These are phyloP conservation scores for Liopterus haemorrhoidalis DNA, from an alignment of 2,888 invertebrate species.

Conservation along the genomic window DNA sequence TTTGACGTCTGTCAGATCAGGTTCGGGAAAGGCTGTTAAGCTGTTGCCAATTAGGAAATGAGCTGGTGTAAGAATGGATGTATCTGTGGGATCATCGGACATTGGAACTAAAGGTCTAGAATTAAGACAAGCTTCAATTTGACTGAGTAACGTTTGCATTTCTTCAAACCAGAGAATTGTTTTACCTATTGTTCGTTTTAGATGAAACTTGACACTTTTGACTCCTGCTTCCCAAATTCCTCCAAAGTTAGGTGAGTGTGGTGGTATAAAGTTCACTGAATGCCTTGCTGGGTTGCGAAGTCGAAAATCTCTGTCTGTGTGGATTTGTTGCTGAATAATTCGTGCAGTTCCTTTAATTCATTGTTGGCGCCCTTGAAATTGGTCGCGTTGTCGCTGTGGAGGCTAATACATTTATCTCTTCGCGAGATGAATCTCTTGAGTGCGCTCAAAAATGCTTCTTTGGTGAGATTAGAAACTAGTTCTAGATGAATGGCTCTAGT, in stretches of 20 bases:
- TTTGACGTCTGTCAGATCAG: background rate
- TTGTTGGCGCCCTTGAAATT: constrained; percentile 9
- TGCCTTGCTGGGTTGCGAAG: background rate
- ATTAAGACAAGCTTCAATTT: constrained; percentile 27
- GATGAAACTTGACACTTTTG: constrained; percentile 1
- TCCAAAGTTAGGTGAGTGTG: constrained; percentile 25
- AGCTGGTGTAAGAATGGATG: constrained; percentile 2
- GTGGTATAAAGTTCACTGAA: constrained; percentile 31
- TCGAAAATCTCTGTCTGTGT: constrained; percentile 6
- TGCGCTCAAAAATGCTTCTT: constrained; percentile 1
- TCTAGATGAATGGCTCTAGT: constrained; percentile 10
- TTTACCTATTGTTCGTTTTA: too few species aligned
- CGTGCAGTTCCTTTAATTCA: constrained; percentile 7
- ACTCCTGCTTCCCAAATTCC: constrained; percentile 29
- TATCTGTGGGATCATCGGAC: constrained; percentile 27
- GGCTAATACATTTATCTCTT: constrained; percentile 4
- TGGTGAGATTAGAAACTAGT: constrained; percentile 1
- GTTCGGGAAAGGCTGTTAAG: constrained; percentile 1
- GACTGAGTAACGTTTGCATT: constrained; percentile 17
- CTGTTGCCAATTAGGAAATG: constrained; percentile 1
- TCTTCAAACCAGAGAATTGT: too few species aligned
- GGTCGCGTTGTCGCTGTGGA: constrained; percentile 6
- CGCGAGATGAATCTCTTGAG: constrained; percentile 6
- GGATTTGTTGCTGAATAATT: constrained; percentile 3
- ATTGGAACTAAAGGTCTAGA: too few species aligned